phyloP scores from a whole-genome alignment of 2,113 vertebrate genomes.

The Suricata suricatta region DNA sequence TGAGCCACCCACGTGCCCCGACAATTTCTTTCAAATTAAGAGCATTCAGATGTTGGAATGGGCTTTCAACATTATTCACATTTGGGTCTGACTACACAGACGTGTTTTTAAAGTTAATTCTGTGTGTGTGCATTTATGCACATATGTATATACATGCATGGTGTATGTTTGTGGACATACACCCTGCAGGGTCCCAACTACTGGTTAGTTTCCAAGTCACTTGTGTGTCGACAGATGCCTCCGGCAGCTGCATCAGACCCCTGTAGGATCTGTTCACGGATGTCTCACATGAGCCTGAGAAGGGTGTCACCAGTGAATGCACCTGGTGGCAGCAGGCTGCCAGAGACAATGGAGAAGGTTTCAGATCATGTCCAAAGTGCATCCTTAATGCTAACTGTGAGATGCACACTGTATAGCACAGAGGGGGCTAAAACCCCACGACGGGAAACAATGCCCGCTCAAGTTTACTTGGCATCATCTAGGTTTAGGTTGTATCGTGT shows the following conservation, averaged over 20 bases:
- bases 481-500: background rate
- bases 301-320: conserved; percentile 74
- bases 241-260: conserved; percentile 77
- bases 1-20: too few species aligned
- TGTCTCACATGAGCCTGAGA: conserved; percentile 78
- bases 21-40: background rate
- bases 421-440: background rate
- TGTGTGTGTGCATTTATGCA: background rate
- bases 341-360: conserved; percentile 74
- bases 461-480: background rate
- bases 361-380: conserved; percentile 74
- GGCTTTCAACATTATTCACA: background rate
- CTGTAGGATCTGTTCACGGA: conserved; percentile 73
- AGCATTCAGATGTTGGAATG: background rate
- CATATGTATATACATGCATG: accelerated
- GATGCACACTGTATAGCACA: conserved; percentile 55
- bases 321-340: conserved; percentile 75
- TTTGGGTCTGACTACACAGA: background rate
- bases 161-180: background rate
- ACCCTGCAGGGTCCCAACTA: conserved; percentile 77
- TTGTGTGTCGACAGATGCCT: conserved; percentile 79
- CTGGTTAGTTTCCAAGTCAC: conserved; percentile 79
- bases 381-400: conserved; percentile 49
- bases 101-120: background rate
- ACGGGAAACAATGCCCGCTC: background rate